Base-by-base conservation (phyloP, 2,113 vertebrate genomes). In the Fregetta grallaria region DNA sequence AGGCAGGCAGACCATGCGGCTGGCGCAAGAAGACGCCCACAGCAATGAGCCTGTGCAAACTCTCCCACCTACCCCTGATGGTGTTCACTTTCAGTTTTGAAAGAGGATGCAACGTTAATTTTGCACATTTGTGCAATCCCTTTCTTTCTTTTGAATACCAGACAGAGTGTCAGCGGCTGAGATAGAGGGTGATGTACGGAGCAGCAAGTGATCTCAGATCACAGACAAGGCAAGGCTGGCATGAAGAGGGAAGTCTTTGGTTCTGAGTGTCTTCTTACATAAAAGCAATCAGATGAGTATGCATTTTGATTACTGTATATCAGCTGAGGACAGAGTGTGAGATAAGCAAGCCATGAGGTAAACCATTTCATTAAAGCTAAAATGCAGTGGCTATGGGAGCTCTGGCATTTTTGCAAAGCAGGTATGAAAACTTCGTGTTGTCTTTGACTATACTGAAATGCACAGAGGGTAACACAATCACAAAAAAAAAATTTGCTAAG, bases 1-100 rank as follows among this genome's bases (percentile, higher is more conserved):
- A 3, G 26, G n/a, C 0, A 0, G 21, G 36, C 56, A 30, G 47
- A 49, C 19, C 11, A 0, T 4, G 34, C 71, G 47, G 17, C 21
- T 26, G 44, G 9, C 15, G 44, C 25, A 7, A 25, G 27, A 56
- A 17, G 63, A n/a, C 1, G 1, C 42, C 17, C 44, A 11, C 1
- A 2, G 3, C 53, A 44, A 18, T 0, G 23, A 75, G 29, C n/a
- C 38, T 13, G 7, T 11, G 27, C 29, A 47, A 7, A 6, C 13
- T 13, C 63, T 58, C 30, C 70, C 53, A 14, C n/a, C 38, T 26
- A 10, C 19, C 55, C 19, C 59, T 11, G 13, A 21, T 1, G 0
- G 18, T 3, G 29, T 10, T 44, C 50, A 19, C 29, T n/a, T 61
- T 19, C 56, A 29, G 8, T 65, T 38, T 5, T 34, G 45, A 20